A percentile compares a stretch with the other conserved stretches of the same genome.
These are phyloP conservation scores for Stomatorhinus ivindoensis DNA, from an alignment of 2,113 vertebrate genomes.

Conservation along the genomic window DNA sequence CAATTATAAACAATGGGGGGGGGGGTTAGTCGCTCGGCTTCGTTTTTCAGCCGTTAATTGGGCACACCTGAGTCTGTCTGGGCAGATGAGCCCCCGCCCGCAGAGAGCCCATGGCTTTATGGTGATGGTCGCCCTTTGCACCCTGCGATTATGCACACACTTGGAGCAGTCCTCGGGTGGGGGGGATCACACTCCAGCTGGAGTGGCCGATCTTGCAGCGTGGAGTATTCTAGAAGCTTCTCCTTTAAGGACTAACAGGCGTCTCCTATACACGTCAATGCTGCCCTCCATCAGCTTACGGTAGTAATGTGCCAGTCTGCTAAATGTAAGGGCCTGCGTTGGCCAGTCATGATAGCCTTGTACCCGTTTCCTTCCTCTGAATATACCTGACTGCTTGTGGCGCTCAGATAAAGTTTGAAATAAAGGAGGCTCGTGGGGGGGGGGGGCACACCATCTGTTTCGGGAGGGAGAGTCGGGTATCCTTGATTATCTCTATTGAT, in stretches of 20 bases:
- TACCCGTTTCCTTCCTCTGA: not conserved
- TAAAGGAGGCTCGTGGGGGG: not conserved
- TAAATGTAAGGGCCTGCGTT: not conserved
- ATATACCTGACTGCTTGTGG: not conserved
- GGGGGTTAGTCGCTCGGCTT: not conserved
- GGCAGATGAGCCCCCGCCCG: not conserved
- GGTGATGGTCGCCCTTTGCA: not conserved
- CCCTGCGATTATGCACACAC: not conserved
- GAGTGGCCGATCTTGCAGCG: not conserved
- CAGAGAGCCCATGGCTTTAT: not conserved
- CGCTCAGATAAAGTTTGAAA: not conserved
- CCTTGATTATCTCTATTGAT: not conserved
- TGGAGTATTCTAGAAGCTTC: not conserved
- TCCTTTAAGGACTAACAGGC: not conserved
- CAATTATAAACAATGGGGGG: not conserved
- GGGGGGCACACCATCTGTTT: not conserved
- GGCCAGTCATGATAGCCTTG: not conserved
- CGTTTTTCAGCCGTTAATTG: not conserved
- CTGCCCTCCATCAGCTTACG: not conserved
- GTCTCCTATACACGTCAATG: not conserved
- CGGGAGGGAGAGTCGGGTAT: not conserved
- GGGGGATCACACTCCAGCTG: not conserved
- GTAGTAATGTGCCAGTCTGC: not conserved
- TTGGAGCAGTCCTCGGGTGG: not conserved
- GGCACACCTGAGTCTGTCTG: constrained; percentile 2